Base-by-base conservation (phyloP, 1,140 invertebrate genomes). In the Berghia stephanieae region DNA sequence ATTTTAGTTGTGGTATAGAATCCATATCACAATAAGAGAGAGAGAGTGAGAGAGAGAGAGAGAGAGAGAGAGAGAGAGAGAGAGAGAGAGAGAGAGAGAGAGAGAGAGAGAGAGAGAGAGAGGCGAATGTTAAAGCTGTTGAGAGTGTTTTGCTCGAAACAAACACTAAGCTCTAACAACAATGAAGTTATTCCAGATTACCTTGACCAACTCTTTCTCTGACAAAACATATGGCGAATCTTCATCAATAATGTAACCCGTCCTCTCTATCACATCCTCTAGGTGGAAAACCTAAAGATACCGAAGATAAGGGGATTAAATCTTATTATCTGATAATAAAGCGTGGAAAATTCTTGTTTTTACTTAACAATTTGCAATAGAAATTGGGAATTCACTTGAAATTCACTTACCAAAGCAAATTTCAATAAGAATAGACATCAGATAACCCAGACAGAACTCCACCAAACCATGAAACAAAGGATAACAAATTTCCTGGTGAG, bases 251-350 rank as follows among this genome's bases (percentile, higher is more conserved):
- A 84, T 81, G 79, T 88, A 87, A 21, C 83, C 83, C 27, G 83
- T 87, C 77, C 73, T 80, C 72, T 87, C 86, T 57, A 89, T 79
- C 10, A 85, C 78, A 83, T 88, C 86, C 74, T 88, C 87, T 10
- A 88, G 34, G 75, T 86, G 83, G 57, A 76, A 81, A 3, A 87
- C 82, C 87, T 88, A 68, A 34, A 66, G 43, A 52, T 42, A 69
- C 13, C 52, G 8, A 42, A 1, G 36, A 24, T 49, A 52, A 46
- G n/a, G 46, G 10, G n/a, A 10, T 49, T 49, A 10, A 13, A 49
- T n/a, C n/a, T 10, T 49, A 13, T 13, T 49, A 49, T 49, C 46
- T 49, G 46, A n/a, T 49, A 49, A 10, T 13, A 49, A 13, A 49
- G n/a, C n/a, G n/a, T 13, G n/a, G 10, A 13, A 63, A 18, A 16